Evolutionary conservation across 2,113 vertebrate genomes (phyloP), one percentile per base, ranked within the genome.

Genomic region (Sterna hirundo): DNA sequence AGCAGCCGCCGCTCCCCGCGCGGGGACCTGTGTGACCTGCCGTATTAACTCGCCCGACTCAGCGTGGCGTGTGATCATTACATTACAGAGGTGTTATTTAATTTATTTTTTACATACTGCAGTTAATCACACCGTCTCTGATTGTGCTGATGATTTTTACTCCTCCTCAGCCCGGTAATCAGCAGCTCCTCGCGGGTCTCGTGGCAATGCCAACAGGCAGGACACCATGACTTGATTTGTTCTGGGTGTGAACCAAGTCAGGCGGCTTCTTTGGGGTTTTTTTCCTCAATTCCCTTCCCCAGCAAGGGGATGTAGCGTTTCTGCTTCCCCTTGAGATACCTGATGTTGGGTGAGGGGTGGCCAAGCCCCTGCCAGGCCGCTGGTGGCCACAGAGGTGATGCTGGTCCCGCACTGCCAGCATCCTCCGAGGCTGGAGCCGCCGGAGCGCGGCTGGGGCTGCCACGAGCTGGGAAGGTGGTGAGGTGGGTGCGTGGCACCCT

Each of bases 251-350:
- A 46, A 23, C 30, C 11, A 2, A 0, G 22, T 14, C 84, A 5
- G 17, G 1, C 12, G 6, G 66, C 17, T 34, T 23, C 72, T 58
- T 0, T 1, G 13, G 60, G 58, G 5, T 1, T 40, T 32, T 30
- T 2, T 30, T 38, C 11, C 21, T 1, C 26, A 6, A 11, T 13
- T 27, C 68, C 36, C n/a, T 20, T 25, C 44, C 71, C 62, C 74
- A 15, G 0, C 8, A 3, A 2, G 20, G 69, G 18, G 3, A 2
- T 2, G 19, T 2, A 32, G 32, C 1, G 3, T 4, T 10, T n/a
- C 49, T 0, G 0, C 22, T 2, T 13, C 3, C 29, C 61, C 34
- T 12, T 5, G 3, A 27, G 82, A 13, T 2, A 1, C 9, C 55
- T 5, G 5, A 13, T 13, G 15, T 1, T 11, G 42, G 29, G 29